Evolutionary conservation across 2,797 vertebrate species (phyloP), one percentile per base, ranked within the genome.

Genomic region (Coccyzus lansbergi): DNA sequence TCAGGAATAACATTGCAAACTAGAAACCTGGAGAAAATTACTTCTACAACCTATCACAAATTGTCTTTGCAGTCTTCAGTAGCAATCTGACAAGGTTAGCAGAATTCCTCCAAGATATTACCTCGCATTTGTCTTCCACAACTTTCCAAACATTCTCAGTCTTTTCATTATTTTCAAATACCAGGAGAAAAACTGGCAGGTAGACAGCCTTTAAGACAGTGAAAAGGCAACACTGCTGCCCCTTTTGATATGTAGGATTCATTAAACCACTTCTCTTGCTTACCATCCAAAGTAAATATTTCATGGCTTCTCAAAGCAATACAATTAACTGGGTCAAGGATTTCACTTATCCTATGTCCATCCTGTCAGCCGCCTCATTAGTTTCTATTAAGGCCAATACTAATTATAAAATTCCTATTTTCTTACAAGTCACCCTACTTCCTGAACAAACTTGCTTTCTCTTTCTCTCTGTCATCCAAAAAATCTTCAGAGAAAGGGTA

Each of bases 351-450:
- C 83, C 82, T 70, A 68, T 12, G 58, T 34, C 63, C 49, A 62
- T 56, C 74, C 79, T 90, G 63, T 76, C 86, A 95, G 56, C 21
- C 69, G 74, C 67, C 69, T 92, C 88, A 93, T 52, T 94, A 86
- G 60, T 62, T 95, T 70, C 75, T 86, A 86, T 90, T 93, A 96
- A 74, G 48, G 83, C 90, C 38, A 72, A 80, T 69, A 95, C 24
- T 86, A 91, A 91, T 91, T 74, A 86, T 36, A 90, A 59, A 78
- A 86, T 29, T 84, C 67, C 29, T 69, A 13, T 79, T 81, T 91
- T 65, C 46, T 25, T 58, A 49, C 3, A 80, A 76, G 22, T 13
- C 8, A 16, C 64, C n/a, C 31, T 82, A 25, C 28, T 44, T 89
- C 33, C 58, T 42, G 75, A 94, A 64, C 16, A 33, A 60, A 56